A percentile compares a stretch with the other conserved stretches of the same genome.
Conservation (phyloP, 2,888 invertebrate species). For the Drosophila kanekoi region DNA sequence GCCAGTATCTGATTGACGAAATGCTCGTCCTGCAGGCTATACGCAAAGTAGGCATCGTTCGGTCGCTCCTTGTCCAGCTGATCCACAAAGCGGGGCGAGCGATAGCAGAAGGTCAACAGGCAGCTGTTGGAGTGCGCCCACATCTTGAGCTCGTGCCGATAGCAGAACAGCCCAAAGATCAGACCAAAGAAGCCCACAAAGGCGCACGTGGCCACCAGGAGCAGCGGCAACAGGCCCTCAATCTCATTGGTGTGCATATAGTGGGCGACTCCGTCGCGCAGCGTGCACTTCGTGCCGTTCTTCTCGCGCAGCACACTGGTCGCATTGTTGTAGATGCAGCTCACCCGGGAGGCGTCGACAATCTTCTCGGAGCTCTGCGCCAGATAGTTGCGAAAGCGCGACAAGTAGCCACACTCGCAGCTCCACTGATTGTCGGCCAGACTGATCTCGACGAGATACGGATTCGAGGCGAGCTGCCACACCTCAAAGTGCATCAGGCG, state of each 20-base stretch:
- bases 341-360: conserved; percentile 90
- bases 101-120: conserved; percentile 94
- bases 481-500: conserved; percentile 92
- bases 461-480: conserved; percentile 93
- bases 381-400: conserved; percentile 92
- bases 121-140: conserved; percentile 95
- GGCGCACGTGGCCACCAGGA: conserved; percentile 91
- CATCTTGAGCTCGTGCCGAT: conserved; percentile 92
- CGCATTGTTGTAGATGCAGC: conserved; percentile 91
- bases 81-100: conserved; percentile 89
- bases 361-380: conserved; percentile 92
- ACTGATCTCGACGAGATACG: conserved; percentile 94
- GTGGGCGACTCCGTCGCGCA: conserved; percentile 90
- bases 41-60: conserved; percentile 97
- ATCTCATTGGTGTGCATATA: conserved; percentile 88
- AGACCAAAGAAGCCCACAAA: conserved; percentile 91
- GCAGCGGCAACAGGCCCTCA: conserved; percentile 92
- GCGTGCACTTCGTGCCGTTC: conserved; percentile 91
- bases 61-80: conserved; percentile 89
- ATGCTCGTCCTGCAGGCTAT: conserved; percentile 96
- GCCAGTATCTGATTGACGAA: conserved; percentile 96
- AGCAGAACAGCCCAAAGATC: conserved; percentile 92
- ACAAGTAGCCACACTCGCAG: conserved; percentile 94
- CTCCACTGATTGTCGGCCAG: conserved; percentile 95
- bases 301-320: conserved; percentile 91